Percentiles rank a stretch among this genome's conserved stretches.
Evolutionary conservation across 2,113 vertebrate genomes (phyloP).

Genomic region (Chaenogobius annularis): DNA sequence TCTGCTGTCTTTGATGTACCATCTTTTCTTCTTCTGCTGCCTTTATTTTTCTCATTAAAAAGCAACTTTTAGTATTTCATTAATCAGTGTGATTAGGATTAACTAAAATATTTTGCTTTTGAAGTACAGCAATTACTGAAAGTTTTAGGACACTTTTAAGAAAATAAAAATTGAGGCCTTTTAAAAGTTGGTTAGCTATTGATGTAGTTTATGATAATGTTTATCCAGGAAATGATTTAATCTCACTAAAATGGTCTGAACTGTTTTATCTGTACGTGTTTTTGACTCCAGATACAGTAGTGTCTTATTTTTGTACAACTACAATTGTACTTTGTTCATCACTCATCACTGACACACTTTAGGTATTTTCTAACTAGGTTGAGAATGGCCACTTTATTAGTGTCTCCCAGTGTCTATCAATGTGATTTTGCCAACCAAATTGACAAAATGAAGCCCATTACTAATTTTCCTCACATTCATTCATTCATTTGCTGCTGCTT

Average conservation of each 20-base stretch:
- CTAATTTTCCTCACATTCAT: too few species aligned
- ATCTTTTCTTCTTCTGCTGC: background rate
- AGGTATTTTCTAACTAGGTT: too few species aligned
- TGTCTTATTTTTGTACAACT: background rate
- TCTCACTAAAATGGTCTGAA: background rate
- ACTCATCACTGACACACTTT: background rate
- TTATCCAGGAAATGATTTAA: background rate
- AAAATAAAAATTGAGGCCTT: background rate
- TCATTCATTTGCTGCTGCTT: too few species aligned
- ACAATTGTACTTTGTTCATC: background rate
- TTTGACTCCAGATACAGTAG: too few species aligned
- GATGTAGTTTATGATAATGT: background rate
- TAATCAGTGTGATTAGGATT: conserved; percentile 6
- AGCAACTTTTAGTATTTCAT: background rate
- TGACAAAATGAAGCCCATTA: too few species aligned
- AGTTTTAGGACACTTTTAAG: background rate
- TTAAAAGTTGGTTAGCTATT: background rate
- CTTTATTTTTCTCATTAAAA: conserved; percentile 5
- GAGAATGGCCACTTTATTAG: too few species aligned
- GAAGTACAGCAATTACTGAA: background rate
- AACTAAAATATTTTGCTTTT: background rate
- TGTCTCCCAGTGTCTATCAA: too few species aligned
- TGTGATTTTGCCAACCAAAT: too few species aligned
- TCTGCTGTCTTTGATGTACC: background rate
- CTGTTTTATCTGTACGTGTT: background rate